phyloP scores from a whole-genome alignment of 1,140 invertebrate genomes.

The Trialeurodes vaporariorum region DNA sequence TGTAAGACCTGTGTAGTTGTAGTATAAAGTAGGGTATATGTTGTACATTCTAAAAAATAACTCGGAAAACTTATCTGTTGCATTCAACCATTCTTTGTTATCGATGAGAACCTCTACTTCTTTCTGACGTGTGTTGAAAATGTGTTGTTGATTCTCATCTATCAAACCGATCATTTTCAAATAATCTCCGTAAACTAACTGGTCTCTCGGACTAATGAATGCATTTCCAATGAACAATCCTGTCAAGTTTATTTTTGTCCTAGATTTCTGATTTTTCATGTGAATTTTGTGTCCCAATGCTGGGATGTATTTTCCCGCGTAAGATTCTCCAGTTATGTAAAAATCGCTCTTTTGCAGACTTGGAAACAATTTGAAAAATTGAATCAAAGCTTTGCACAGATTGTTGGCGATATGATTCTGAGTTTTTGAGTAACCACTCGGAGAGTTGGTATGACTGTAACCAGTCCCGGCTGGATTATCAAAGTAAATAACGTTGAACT shows the following conservation, averaged over 20 bases:
- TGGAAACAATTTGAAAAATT: conserved; percentile 61
- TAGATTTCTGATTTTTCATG: conserved; percentile 33
- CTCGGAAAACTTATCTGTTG: not conserved
- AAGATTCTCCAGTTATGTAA: conserved; percentile 75
- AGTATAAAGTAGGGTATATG: not conserved
- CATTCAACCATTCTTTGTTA: not conserved
- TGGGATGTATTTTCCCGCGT: conserved; percentile 77
- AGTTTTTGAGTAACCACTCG: conserved; percentile 48
- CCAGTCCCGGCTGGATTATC: conserved; percentile 45
- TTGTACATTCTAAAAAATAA: not conserved
- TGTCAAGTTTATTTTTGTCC: conserved; percentile 27
- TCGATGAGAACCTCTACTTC: not conserved
- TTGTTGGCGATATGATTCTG: conserved; percentile 39
- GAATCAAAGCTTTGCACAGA: conserved; percentile 27
- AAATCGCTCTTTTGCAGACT: conserved; percentile 51
- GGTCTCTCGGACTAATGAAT: conserved; percentile 48
- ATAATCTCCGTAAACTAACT: conserved; percentile 50
- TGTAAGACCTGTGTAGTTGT: not conserved
- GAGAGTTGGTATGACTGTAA: conserved; percentile 52
- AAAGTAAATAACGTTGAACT: conserved; percentile 47
- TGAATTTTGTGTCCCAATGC: conserved; percentile 63
- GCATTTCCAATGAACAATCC: conserved; percentile 53
- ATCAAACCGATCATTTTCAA: conserved; percentile 50
- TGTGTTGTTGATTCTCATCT: conserved; percentile 34
- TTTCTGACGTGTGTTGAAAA: not conserved